Base-by-base conservation (phyloP, 2,113 vertebrate genomes). In the Octodon degus region DNA sequence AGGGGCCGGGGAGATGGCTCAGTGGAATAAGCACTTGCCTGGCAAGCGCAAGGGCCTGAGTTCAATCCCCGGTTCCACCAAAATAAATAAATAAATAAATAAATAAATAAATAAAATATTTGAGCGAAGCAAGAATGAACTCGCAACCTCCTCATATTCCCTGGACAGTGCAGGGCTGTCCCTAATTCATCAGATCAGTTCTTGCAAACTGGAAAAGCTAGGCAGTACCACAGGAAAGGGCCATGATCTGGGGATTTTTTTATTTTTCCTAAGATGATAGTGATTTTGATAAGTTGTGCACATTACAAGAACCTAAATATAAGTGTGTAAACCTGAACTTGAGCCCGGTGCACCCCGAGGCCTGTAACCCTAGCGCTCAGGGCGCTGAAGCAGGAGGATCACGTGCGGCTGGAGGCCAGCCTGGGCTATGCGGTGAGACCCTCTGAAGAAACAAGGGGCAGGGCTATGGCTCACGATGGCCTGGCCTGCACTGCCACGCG, bases 231-330 rank as follows among this genome's bases (percentile, higher is more conserved):
- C 7, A 74, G 65, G 79, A 60, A 47, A 72, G 62, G 30, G 12
- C 53, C 5, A 67, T 53, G 76, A 85, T 40, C 32, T 30, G 53
- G 27, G 65, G 53, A 50, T 0, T 47, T 27, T 63, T 92, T 67
- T 19, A 9, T 65, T 90, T 94, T 76, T 85, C 79, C 68, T 81
- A 93, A 95, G 94, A 89, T 70, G 27, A n/a, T 10, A 70, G 89
- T 43, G 40, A 63, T 34, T 86, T 63, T 72, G 14, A 65, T 65
- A 79, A 79, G 27, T 43, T 50, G 50, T 11, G 3, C 65, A 60
- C 58, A 50, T 80, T 89, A 85, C 25, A 84, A 84, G 82, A 24
- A 43, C 19, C 77, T 40, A 74, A 92, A 68, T 24, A 25, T 13
- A 90, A 85, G n/a, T 27, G 3, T 70, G 79, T 85, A 77, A 77